Evolutionary conservation across 2,797 vertebrate genomes (phyloP).

Genomic region (Ceryle rudis): DNA sequence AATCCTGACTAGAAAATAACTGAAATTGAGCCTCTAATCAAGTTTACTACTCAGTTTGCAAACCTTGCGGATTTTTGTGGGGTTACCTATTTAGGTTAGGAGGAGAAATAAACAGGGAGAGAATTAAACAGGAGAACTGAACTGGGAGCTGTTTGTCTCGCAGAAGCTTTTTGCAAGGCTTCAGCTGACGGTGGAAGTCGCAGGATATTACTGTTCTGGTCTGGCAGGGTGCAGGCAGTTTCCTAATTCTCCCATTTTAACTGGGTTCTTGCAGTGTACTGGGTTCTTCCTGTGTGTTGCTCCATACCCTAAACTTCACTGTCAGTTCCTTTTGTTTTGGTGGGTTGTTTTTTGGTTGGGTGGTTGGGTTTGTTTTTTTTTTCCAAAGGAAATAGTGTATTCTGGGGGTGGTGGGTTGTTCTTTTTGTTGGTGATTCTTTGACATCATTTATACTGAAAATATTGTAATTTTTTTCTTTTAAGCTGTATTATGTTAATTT

Average conservation of each 20-base stretch:
- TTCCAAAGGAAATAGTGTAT: not conserved
- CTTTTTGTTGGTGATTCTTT: not conserved
- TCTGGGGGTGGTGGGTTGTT: not conserved
- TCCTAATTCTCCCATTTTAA: not conserved
- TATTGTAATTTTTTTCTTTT: constrained; percentile 62
- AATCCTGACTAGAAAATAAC: not conserved
- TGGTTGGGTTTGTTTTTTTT: too few relatives aligned
- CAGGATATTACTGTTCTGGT: not conserved
- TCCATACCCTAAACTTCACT: not conserved
- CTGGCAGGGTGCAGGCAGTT: not conserved
- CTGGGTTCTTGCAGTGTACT: not conserved
- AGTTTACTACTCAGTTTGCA: not conserved
- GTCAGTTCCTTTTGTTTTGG: not conserved
- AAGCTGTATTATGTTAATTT: constrained; percentile 92
- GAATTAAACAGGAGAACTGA: not conserved
- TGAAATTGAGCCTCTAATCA: not conserved
- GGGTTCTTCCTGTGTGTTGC: not conserved
- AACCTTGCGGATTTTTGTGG: not conserved
- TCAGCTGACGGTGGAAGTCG: not conserved
- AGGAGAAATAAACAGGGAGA: not conserved
- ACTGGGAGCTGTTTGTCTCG: not conserved
- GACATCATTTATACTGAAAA: constrained; percentile 48
- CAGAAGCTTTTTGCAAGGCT: not conserved
- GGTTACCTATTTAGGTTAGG: not conserved
- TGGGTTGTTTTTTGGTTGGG: not conserved